These are phyloP conservation scores for Parotocinclus haroldoi DNA, from an alignment of 2,797 vertebrate species.

Conservation along the genomic window DNA sequence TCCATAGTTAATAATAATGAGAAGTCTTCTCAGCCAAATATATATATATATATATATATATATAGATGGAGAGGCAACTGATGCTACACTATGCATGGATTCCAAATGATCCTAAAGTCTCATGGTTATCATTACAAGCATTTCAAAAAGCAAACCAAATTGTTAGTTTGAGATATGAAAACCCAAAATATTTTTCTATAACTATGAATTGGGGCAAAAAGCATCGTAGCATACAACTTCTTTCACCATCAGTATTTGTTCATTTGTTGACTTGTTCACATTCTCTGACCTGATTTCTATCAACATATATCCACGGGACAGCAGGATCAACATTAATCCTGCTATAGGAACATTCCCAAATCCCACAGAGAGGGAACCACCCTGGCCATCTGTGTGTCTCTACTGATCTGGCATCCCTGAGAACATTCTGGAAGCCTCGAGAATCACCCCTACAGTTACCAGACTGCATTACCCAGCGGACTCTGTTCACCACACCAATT, in stretches of 20 bases:
- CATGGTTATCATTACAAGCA: no score
- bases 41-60: no score
- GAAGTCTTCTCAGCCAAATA: neutral
- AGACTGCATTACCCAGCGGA: constrained; percentile 33
- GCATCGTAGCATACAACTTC: neutral
- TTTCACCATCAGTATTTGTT: constrained; percentile 1
- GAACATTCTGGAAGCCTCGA: constrained; percentile 48
- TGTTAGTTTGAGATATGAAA: neutral
- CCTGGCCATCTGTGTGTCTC: constrained; percentile 77
- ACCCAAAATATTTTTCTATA: no score
- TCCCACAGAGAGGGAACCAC: constrained; percentile 77
- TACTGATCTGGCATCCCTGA: constrained; percentile 67
- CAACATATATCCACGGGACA: constrained; percentile 59
- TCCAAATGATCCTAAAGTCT: no score
- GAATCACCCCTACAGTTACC: constrained; percentile 42
- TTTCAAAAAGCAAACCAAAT: neutral
- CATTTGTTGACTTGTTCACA: constrained; percentile 38
- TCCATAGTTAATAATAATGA: neutral
- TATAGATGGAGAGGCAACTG: no score
- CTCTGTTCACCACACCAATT: constrained; percentile 33
- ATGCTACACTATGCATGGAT: no score
- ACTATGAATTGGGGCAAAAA: no score
- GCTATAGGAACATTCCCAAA: constrained; percentile 68
- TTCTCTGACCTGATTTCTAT: constrained; percentile 45
- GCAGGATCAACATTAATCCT: constrained; percentile 65